These are phyloP conservation scores for Trypoxylus dichotomus DNA, from an alignment of 1,140 invertebrate genomes.

Conservation along the genomic window DNA sequence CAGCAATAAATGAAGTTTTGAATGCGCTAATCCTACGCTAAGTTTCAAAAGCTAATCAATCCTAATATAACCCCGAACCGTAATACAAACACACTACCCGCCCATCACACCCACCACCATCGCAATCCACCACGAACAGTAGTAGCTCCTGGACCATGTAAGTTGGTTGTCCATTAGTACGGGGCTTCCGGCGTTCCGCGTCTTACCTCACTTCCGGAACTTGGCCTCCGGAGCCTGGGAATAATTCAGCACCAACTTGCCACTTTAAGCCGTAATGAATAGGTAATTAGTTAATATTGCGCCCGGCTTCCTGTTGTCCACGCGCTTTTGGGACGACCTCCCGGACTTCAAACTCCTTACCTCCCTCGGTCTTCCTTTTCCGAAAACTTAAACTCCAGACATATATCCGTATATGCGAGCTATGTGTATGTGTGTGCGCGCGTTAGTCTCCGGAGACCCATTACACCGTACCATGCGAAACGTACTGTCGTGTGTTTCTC, in stretches of 20 bases:
- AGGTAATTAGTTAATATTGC: constrained; percentile 54
- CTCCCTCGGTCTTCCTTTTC: constrained; percentile 14
- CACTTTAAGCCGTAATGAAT: constrained; percentile 54
- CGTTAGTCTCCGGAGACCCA: constrained; percentile 43
- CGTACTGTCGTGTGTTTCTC: constrained; percentile 5
- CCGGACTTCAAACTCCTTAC: constrained; percentile 31
- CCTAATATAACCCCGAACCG: constrained; percentile 40
- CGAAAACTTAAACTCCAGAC: constrained; percentile 13
- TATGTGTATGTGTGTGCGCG: neutral
- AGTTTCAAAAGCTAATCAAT: constrained; percentile 45
- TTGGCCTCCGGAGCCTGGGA: constrained; percentile 47
- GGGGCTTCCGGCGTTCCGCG: constrained; percentile 47
- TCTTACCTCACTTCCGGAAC: constrained; percentile 51
- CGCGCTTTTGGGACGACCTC: constrained; percentile 36
- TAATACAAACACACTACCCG: neutral
- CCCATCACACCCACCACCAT: neutral
- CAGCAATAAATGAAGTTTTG: constrained; percentile 12
- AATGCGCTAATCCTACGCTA: neutral
- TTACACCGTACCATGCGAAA: constrained; percentile 35
- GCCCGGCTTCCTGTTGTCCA: constrained; percentile 47
- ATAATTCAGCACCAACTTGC: constrained; percentile 53
- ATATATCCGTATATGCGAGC: neutral
- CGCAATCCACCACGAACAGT: neutral
- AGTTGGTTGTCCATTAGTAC: constrained; percentile 50
- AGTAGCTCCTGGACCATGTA: constrained; percentile 30